These are phyloP conservation scores for Leptura quadrifasciata DNA, from an alignment of 2,888 invertebrate genomes.

Conservation along the genomic window DNA sequence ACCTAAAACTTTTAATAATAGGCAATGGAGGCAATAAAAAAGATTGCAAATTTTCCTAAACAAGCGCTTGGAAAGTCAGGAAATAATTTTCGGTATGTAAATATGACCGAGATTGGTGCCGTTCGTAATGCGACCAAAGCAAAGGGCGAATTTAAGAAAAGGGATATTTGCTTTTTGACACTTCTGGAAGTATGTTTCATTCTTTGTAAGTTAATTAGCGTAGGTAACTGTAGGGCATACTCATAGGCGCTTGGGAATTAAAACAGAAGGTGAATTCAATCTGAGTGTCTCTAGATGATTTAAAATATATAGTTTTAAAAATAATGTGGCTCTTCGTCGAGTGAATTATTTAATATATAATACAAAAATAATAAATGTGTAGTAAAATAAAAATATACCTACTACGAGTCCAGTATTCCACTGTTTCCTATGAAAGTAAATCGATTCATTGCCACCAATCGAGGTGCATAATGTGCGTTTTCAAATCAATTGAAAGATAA, in stretches of 20 bases:
- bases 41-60: conserved; percentile 27
- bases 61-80: neutral
- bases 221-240: neutral
- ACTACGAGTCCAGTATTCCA: too few species aligned
- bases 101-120: conserved; percentile 11
- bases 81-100: conserved; percentile 23
- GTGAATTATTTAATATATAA: too few species aligned
- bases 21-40: conserved; percentile 28
- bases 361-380: too few species aligned
- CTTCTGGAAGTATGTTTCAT: conserved; percentile 23
- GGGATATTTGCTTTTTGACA: conserved; percentile 19
- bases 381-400: too few species aligned
- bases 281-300: neutral
- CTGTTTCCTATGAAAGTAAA: too few species aligned
- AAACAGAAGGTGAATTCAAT: conserved; percentile 13
- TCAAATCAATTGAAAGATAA: too few species aligned
- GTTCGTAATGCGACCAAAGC: neutral
- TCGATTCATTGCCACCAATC: too few species aligned
- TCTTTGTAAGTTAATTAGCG: conserved; percentile 13
- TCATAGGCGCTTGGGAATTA: conserved; percentile 3
- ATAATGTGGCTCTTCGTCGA: neutral
- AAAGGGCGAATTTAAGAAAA: neutral
- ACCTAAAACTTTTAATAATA: conserved; percentile 35
- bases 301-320: neutral
- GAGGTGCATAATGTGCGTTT: too few species aligned